A percentile compares a stretch with the other conserved stretches of the same genome.
These are phyloP conservation scores for Aphodius granarius DNA, from an alignment of 2,888 invertebrate genomes.

Conservation along the genomic window DNA sequence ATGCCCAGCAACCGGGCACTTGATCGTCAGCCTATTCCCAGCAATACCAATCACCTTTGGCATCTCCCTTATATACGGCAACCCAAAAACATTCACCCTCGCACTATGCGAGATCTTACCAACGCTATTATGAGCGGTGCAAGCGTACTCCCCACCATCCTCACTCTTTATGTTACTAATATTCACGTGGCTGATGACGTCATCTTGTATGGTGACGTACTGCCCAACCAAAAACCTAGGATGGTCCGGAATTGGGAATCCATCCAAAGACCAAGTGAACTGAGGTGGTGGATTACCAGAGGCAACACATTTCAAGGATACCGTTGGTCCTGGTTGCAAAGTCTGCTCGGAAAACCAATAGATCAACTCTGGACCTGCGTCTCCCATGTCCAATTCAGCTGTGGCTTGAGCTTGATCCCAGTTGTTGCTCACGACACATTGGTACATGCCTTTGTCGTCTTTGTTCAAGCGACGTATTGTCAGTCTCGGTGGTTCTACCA, in stretches of 20 bases:
- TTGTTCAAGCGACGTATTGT: slow-evolving; percentile 69
- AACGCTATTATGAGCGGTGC: slow-evolving; percentile 81
- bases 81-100: slow-evolving; percentile 84
- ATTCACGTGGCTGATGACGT: slow-evolving; percentile 91
- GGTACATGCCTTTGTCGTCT: slow-evolving; percentile 89
- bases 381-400: slow-evolving; percentile 79
- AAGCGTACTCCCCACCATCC: slow-evolving; percentile 89
- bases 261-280: slow-evolving; percentile 89
- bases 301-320: slow-evolving; percentile 86
- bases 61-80: slow-evolving; percentile 86
- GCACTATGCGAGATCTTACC: slow-evolving; percentile 81
- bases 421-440: slow-evolving; percentile 84
- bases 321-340: slow-evolving; percentile 86
- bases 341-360: slow-evolving; percentile 94
- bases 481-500: slow-evolving; percentile 49
- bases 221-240: slow-evolving; percentile 86
- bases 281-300: slow-evolving; percentile 92
- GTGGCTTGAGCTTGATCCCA: slow-evolving; percentile 84
- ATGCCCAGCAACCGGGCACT: slow-evolving; percentile 88
- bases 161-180: slow-evolving; percentile 84
- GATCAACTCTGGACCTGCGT: slow-evolving; percentile 85
- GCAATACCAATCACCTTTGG: slow-evolving; percentile 86
- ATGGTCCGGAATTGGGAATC: slow-evolving; percentile 67
- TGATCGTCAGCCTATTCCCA: slow-evolving; percentile 79
- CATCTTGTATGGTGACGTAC: slow-evolving; percentile 89